phyloP scores from a whole-genome alignment of 2,888 invertebrate genomes.

The Aelia acuminata region DNA sequence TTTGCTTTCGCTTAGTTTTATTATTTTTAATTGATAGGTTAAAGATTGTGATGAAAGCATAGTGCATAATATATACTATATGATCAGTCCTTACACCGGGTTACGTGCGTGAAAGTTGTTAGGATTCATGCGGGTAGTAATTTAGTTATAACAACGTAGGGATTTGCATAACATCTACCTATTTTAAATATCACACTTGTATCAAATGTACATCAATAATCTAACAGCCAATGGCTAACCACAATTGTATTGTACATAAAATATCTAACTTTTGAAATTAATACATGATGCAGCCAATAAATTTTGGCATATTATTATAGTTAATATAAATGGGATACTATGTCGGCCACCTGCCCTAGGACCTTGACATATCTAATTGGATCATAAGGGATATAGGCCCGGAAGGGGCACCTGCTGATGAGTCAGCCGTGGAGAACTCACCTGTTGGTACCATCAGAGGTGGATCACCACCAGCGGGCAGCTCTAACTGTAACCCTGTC shows the following conservation, averaged over 20 bases:
- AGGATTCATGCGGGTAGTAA: constrained; percentile 27
- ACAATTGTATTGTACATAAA: too few relatives aligned
- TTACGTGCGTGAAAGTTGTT: neutral
- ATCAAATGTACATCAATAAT: neutral
- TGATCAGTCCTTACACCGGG: neutral
- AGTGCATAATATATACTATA: neutral
- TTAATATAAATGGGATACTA: neutral
- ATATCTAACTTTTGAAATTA: too few relatives aligned
- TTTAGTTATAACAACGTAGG: neutral
- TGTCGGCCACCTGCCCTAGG: neutral
- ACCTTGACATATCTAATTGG: constrained; percentile 35
- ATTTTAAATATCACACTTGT: neutral
- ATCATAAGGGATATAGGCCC: neutral
- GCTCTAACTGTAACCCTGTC: neutral
- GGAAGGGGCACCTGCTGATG: constrained; percentile 45
- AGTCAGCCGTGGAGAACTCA: constrained; percentile 26
- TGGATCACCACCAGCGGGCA: neutral
- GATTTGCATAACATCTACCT: neutral
- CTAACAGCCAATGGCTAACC: too few relatives aligned
- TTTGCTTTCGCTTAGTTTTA: too few relatives aligned
- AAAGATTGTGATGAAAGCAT: too few relatives aligned
- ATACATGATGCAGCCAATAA: too few relatives aligned
- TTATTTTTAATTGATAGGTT: too few relatives aligned
- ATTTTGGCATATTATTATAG: too few relatives aligned
- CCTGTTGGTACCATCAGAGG: constrained; percentile 15